Evolutionary conservation across 2,888 invertebrate species (phyloP), one percentile per base, ranked within the genome.

Genomic region (Diaprepes abbreviatus): DNA sequence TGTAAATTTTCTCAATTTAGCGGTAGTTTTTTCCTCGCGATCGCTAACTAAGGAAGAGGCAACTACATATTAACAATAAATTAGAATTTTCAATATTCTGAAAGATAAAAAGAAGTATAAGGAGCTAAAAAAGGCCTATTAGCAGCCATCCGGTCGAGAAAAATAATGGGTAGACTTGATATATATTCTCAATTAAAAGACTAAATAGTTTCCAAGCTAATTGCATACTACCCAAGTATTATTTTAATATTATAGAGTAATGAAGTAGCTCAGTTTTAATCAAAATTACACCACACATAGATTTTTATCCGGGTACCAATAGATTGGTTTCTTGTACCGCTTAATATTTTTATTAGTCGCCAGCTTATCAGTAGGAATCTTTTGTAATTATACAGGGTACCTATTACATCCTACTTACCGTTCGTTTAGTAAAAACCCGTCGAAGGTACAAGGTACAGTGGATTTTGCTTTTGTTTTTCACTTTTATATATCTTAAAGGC

Each of bases 161-260:
- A 77, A 78, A 77, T 78, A 77, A 78, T 76, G 75, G 75, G 72
- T 72, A 71, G 65, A 71, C 74, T 77, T 76, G 76, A 79, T 79
- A 76, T 77, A 77, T 75, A 75, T 76, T 75, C 72, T 73, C 78
- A 76, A 78, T 79, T 78, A 78, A 77, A 75, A 72, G 70, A 70
- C 75, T 75, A 76, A 77, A 76, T 77, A 77, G 76, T 77, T 77
- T 70, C 73, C 71, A 69, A 75, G 73, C 73, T 79, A 79, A 79
- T 79, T 79, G 76, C 75, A 75, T 72, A 73, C 73, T 76, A 74
- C 72, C 75, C 66, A 72, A 73, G 68, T 73, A 68, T 74, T 74
- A 74, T 74, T 74, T 75, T 73, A 70, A 71, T 74, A 75, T 73
- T 75, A 71, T 63, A 71, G 70, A 74, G 75, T 74, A 73, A 73